Base-by-base conservation (phyloP, 1,140 invertebrate genomes). In the Lasioglossum albipes region DNA sequence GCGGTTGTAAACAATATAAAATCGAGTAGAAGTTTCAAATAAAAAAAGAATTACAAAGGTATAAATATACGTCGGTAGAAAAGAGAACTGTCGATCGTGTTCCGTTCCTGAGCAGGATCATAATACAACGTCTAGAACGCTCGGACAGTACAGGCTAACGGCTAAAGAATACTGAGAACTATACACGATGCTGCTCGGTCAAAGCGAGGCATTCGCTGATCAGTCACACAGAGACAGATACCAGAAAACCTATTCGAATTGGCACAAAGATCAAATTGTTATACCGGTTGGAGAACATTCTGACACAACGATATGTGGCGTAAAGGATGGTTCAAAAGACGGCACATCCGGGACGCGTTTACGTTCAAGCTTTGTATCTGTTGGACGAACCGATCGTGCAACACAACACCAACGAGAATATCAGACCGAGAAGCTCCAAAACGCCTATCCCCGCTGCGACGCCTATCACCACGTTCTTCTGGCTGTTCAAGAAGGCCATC, bases 341-440 rank as follows among this genome's bases (percentile, higher is more conserved):
- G 20, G 41, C 7, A 18, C 13, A 6, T 18, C 10, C 18, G 1
- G 18, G 75, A 75, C 16, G 5, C 54, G 62, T 36, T 59, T 41
- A 18, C 36, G 10, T 67, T 95, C 95, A 96, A 93, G 95, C 95
- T 92, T 96, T 96, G 91, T 96, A 96, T 87, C 95, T 94, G 83
- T 96, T 94, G 20, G 94, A 93, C 78, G 94, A 94, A 82, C 95
- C 94, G 80, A 97, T 95, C 42, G 96, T 95, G 91, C 96, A 97
- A 89, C 96, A 97, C 27, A 97, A 93, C 82, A 97, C 94, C 88
- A 97, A 93, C 2, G 97, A 96, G 87, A 97, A 97, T 67, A 97
- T 95, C 85, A 98, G 94, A 54, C 96, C 96, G 42, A 97, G 89
- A 65, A 97, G 91, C 93, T 97, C 95, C 79, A 96, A 82, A 20